Percentiles rank a stretch among this genome's conserved stretches.
phyloP scores from a whole-genome alignment of 2,113 vertebrate species.

The Dasypus novemcinctus region DNA sequence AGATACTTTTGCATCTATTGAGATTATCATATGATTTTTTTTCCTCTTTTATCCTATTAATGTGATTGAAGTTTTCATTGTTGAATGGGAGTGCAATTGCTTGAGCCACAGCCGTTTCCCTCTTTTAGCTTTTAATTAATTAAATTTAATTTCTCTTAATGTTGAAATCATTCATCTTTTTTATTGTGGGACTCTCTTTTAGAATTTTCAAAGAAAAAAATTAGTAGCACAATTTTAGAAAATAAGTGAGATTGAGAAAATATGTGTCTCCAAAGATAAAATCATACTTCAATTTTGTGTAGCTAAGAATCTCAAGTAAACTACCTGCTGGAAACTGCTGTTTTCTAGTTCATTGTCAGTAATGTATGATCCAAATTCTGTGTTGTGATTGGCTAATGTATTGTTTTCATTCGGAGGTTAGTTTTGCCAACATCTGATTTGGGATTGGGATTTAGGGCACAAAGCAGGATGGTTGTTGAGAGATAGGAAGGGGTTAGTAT shows the following conservation, averaged over 20 bases:
- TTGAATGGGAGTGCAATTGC: too few species aligned
- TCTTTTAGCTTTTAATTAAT: conserved; percentile 42
- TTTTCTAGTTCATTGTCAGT: conserved; percentile 56
- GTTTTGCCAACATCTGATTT: conserved; percentile 73
- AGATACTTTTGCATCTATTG: not conserved
- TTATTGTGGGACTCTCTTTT: not conserved
- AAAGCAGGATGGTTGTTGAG: conserved; percentile 64
- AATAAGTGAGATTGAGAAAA: too few species aligned
- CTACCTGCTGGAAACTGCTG: conserved; percentile 72
- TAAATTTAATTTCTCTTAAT: not conserved
- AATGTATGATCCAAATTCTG: conserved; percentile 59
- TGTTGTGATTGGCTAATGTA: conserved; percentile 80
- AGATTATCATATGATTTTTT: not conserved
- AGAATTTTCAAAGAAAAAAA: conserved; percentile 57
- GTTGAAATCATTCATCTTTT: conserved; percentile 30
- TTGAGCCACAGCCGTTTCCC: too few species aligned
- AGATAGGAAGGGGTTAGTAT: conserved; percentile 61
- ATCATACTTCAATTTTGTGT: conserved; percentile 55
- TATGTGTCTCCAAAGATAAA: not conserved
- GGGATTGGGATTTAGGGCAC: conserved; percentile 77
- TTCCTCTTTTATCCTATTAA: not conserved
- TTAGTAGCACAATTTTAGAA: conserved; percentile 27
- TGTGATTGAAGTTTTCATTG: too few species aligned
- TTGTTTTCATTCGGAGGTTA: conserved; percentile 81
- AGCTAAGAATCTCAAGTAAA: conserved; percentile 55